These are phyloP conservation scores for Prunella strophiata DNA, from an alignment of 2,797 vertebrate species.

Conservation along the genomic window DNA sequence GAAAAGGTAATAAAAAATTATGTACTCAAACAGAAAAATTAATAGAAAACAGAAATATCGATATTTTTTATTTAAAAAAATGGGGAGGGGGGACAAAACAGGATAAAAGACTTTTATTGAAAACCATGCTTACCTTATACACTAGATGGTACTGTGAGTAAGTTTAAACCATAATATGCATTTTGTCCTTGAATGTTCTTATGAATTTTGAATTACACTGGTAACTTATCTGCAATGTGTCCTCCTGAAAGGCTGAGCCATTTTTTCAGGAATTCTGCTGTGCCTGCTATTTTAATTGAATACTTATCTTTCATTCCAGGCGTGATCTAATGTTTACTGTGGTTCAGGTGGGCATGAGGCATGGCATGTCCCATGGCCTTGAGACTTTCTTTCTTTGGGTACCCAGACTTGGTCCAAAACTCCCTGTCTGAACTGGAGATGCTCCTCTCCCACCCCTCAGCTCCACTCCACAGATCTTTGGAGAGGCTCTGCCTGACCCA, in stretches of 20 bases:
- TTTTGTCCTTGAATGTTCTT: not conserved
- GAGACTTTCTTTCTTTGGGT: not conserved
- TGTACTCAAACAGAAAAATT: not conserved
- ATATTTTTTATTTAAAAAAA: not conserved
- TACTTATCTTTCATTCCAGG: not conserved
- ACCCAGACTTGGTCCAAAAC: not conserved
- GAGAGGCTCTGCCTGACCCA: not conserved
- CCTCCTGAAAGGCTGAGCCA: not conserved
- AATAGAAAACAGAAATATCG: not conserved
- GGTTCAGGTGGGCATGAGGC: not conserved
- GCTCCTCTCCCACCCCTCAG: rapidly evolving
- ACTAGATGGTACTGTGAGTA: not conserved
- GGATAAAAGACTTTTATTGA: not conserved
- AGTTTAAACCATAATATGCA: not conserved
- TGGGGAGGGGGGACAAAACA: rapidly evolving
- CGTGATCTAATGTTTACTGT: rapidly evolving
- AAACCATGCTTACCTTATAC: not conserved
- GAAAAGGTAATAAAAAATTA: not conserved
- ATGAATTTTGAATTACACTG: not conserved
- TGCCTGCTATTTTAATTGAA: not conserved
- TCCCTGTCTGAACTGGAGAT: not conserved
- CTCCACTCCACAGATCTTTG: not conserved
- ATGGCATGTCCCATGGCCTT: rapidly evolving
- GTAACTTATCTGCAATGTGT: not conserved
- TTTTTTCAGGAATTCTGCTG: not conserved